phyloP scores from a whole-genome alignment of 1,140 invertebrate genomes.

The Zaprionus davidi region DNA sequence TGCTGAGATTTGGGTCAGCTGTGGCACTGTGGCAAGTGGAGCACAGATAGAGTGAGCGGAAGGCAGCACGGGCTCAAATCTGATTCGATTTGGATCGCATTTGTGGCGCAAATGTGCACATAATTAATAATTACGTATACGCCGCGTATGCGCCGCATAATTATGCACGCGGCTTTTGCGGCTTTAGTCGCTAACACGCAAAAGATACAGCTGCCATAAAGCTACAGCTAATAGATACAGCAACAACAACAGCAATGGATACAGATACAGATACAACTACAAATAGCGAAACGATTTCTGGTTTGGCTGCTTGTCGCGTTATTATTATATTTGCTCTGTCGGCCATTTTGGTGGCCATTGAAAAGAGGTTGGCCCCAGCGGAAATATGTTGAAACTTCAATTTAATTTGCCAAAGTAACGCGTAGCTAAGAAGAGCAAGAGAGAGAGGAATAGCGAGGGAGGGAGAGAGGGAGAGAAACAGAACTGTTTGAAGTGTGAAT shows the following conservation, averaged over 20 bases:
- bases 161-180: constrained; percentile 58
- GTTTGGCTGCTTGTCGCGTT: constrained; percentile 29
- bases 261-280: constrained; percentile 2
- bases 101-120: constrained; percentile 52
- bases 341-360: constrained; percentile 48
- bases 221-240: constrained; percentile 20
- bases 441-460: neutral
- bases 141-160: constrained; percentile 50
- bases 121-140: constrained; percentile 58
- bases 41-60: constrained; percentile 18
- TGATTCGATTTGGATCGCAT: constrained; percentile 62
- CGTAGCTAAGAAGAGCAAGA: neutral
- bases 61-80: constrained; percentile 39
- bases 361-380: constrained; percentile 45
- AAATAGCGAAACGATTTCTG: constrained; percentile 20
- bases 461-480: neutral
- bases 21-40: constrained; percentile 13
- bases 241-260: constrained; percentile 14
- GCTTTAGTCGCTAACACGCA: constrained; percentile 44
- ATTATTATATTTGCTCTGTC: constrained; percentile 30
- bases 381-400: constrained; percentile 74
- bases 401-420: constrained; percentile 58
- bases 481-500: too few relatives aligned
- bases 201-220: constrained; percentile 12
- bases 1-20: constrained; percentile 30